Conservation (phyloP, 2,888 invertebrate species). For the Euspilapteryx auroguttella region DNA sequence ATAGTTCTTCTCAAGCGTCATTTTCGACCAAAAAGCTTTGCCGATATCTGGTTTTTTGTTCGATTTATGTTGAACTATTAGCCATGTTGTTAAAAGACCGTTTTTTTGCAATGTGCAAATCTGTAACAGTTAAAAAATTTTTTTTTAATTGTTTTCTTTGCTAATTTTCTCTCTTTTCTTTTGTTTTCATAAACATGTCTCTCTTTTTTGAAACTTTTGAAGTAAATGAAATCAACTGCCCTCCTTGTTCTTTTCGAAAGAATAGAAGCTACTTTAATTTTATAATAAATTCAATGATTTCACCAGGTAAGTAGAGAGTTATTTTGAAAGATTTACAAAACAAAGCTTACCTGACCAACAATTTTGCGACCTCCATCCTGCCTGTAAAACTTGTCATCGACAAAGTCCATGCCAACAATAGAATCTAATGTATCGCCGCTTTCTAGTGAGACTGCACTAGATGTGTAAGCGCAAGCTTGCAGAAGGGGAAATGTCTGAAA, state of each 20-base stretch:
- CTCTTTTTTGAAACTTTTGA: too few species aligned
- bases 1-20: constrained; percentile 29
- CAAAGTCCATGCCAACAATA: constrained; percentile 28
- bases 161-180: background rate
- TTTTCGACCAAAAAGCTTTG: constrained; percentile 39
- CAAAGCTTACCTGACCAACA: constrained; percentile 25
- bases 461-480: constrained; percentile 34
- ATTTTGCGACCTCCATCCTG: constrained; percentile 19
- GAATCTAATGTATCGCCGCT: constrained; percentile 12
- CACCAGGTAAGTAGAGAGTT: too few species aligned
- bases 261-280: too few species aligned
- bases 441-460: constrained; percentile 23
- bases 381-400: constrained; percentile 6
- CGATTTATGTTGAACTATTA: constrained; percentile 31
- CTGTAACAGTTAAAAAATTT: constrained; percentile 20
- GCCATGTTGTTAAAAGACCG: constrained; percentile 38
- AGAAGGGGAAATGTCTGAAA: constrained; percentile 7
- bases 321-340: too few species aligned
- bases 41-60: constrained; percentile 24
- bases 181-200: too few species aligned
- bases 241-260: too few species aligned
- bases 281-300: too few species aligned
- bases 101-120: constrained; percentile 29
- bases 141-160: background rate
- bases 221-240: too few species aligned